phyloP scores from a whole-genome alignment of 2,113 vertebrate species.

The Dendropsophus ebraccatus region DNA sequence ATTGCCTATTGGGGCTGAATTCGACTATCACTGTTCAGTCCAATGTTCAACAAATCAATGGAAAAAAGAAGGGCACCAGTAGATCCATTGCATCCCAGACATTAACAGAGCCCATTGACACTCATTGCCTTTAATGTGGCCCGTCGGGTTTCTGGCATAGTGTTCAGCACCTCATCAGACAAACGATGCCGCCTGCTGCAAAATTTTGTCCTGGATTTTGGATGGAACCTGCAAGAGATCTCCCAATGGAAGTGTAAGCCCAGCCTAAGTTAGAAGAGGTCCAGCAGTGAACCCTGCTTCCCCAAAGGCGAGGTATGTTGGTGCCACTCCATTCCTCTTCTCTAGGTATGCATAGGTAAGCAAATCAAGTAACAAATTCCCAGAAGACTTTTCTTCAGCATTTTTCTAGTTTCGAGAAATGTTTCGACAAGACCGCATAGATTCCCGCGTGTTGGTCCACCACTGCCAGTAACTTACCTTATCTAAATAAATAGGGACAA shows the following conservation, averaged over 20 bases:
- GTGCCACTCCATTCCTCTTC: neutral
- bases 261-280: neutral
- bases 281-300: neutral
- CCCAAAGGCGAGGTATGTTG: neutral
- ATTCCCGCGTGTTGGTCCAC: neutral
- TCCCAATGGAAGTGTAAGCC: too few species aligned
- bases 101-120: too few species aligned
- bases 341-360: neutral
- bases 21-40: too few species aligned
- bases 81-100: too few species aligned
- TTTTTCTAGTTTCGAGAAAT: neutral
- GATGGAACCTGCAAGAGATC: too few species aligned
- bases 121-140: too few species aligned
- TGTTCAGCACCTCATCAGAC: too few species aligned
- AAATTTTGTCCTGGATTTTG: too few species aligned
- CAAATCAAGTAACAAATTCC: neutral
- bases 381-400: neutral
- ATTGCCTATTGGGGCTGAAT: neutral
- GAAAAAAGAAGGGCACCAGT: too few species aligned
- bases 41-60: too few species aligned
- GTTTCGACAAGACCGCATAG: neutral
- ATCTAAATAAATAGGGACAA: slow-evolving; percentile 13
- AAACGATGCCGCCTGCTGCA: too few species aligned
- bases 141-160: too few species aligned
- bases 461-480: slow-evolving; percentile 12